Percentiles rank a stretch among this genome's conserved stretches.
These are phyloP conservation scores for Dipodomys stephensi DNA, from an alignment of 2,113 vertebrate genomes.

Conservation along the genomic window DNA sequence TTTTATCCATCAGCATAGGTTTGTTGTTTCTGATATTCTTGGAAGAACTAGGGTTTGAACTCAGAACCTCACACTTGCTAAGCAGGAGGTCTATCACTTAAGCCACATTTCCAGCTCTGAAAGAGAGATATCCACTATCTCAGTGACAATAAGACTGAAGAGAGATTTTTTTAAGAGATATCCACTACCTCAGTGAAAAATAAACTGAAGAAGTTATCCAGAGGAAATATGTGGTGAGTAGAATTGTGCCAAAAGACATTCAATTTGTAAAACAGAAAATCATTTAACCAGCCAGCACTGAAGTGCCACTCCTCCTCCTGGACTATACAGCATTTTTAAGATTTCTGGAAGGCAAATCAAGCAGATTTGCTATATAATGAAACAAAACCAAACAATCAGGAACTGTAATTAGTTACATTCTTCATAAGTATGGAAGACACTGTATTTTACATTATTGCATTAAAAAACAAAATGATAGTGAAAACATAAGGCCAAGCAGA, in stretches of 20 bases:
- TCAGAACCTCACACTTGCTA: no score
- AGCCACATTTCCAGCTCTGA: no score
- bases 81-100: no score
- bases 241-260: constrained; percentile 57
- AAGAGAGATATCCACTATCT: background rate
- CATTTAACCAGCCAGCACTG: background rate
- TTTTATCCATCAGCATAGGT: background rate
- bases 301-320: background rate
- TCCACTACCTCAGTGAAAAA: background rate
- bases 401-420: constrained; percentile 38
- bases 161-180: background rate
- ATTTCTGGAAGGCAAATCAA: constrained; percentile 61
- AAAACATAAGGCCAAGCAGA: constrained; percentile 32
- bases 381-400: constrained; percentile 56
- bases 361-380: constrained; percentile 61
- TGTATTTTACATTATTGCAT: constrained; percentile 58
- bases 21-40: no score
- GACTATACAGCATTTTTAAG: constrained; percentile 38
- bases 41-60: no score
- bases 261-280: constrained; percentile 65
- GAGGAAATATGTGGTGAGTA: background rate
- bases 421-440: constrained; percentile 33
- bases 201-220: constrained; percentile 29
- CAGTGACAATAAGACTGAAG: background rate
- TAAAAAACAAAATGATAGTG: constrained; percentile 62